Evolutionary conservation across 2,113 vertebrate genomes (phyloP), one percentile per base, ranked within the genome.

Genomic region (Leptosomus discolor): DNA sequence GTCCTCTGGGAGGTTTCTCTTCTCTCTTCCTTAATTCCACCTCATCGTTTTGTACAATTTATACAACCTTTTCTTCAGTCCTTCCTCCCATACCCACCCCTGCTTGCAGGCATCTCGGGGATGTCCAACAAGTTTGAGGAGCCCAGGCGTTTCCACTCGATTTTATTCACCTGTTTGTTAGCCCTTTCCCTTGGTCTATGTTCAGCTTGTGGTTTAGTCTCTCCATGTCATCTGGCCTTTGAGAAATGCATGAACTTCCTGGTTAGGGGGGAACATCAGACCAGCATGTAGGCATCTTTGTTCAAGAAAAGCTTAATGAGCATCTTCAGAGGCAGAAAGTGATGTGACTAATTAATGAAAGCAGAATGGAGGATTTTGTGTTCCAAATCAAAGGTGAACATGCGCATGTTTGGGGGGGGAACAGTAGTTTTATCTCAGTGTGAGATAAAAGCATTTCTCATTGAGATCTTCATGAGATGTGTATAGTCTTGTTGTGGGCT

Each of bases 221-320:
- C 30, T 89, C 48, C 37, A 1, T 79, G 65, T 61, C 74, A 85
- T 51, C 80, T 85, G 60, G 34, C 86, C 69, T 67, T 78, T 9
- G 9, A 78, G 69, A 89, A 67, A 60, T 65, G 74, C 86, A 61
- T 56, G 57, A 87, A 54, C n/a, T 46, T 79, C 64, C 48, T 46
- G 50, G 45, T 4, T 84, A 8, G 23, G 26, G 15, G 68, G 24
- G 22, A 46, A 65, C 45, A 60, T 19, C 57, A 90, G 69, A 46
- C 21, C 24, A 30, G 60, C 73, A 95, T 57, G 50, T 9, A 45
- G 63, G 63, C 32, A 43, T 57, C 71, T 92, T 89, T 79, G 69
- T 30, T 91, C 81, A 88, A 60, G 64, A 45, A 87, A 77, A 90
- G 24, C 70, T 91, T 95, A 53, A 76, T 68, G 76, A 97, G 69